Percentiles rank a stretch among this genome's conserved stretches.
Evolutionary conservation across 2,797 vertebrate species (phyloP).

Genomic region (Coreius guichenoti): DNA sequence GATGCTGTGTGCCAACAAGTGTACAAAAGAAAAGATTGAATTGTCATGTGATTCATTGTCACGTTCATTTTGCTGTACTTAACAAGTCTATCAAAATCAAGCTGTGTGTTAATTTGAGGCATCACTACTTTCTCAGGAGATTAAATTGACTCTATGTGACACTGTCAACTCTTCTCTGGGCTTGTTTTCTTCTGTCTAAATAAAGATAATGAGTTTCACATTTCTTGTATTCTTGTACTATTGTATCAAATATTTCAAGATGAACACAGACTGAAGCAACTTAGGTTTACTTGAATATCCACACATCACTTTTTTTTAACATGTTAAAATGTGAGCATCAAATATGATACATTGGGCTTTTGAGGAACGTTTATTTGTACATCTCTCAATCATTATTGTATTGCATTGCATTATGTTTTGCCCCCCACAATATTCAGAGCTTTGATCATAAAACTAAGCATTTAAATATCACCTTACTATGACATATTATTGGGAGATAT

Average conservation of each 20-base stretch:
- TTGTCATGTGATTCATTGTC: not conserved
- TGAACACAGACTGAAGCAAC: not conserved
- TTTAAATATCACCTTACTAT: not conserved
- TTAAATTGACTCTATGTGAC: not conserved
- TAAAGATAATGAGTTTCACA: not conserved
- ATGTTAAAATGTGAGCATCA: not conserved
- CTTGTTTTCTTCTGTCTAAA: not conserved
- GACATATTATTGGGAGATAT: not conserved
- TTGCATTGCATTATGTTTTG: not conserved
- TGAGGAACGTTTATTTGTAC: too few relatives aligned
- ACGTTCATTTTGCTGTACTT: not conserved
- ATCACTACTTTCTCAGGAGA: not conserved
- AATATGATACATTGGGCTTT: not conserved
- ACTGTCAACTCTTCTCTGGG: not conserved
- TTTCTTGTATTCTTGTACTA: not conserved
- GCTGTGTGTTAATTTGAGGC: not conserved
- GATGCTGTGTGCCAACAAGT: slow-evolving; percentile 86
- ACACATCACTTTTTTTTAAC: not conserved
- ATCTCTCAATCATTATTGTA: not conserved
- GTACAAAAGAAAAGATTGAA: slow-evolving; percentile 83
- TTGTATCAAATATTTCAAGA: not conserved
- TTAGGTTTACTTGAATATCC: not conserved
- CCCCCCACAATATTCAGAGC: too few relatives aligned
- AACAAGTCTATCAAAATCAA: not conserved
- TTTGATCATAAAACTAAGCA: not conserved